These are phyloP conservation scores for Buphagus erythrorhynchus DNA, from an alignment of 2,797 vertebrate genomes.

Conservation along the genomic window DNA sequence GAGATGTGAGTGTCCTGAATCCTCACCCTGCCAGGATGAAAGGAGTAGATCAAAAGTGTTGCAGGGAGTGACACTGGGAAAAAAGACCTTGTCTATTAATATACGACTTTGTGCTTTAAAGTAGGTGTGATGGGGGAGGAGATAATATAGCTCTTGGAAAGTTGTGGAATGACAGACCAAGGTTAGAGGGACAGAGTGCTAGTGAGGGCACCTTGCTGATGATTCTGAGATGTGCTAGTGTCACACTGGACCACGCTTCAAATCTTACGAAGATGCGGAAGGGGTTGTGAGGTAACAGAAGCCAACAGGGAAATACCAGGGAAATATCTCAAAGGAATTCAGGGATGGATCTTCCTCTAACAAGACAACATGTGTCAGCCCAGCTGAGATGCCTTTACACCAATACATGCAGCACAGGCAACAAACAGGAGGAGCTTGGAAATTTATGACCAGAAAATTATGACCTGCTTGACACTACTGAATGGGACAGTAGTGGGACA, in stretches of 20 bases:
- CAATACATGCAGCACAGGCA: not conserved
- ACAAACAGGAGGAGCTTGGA: not conserved
- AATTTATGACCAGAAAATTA: not conserved
- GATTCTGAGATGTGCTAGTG: not conserved
- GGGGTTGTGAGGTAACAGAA: not conserved
- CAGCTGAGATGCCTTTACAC: not conserved
- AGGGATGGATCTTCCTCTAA: not conserved
- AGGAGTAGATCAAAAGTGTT: not conserved
- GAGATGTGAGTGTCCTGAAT: not conserved
- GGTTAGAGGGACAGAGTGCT: not conserved
- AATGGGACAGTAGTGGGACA: no score
- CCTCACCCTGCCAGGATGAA: not conserved
- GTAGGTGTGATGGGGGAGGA: not conserved
- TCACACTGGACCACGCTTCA: fast-evolving
- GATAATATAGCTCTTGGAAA: not conserved
- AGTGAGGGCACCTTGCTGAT: fast-evolving
- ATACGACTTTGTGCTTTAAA: no score
- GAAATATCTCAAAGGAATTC: not conserved
- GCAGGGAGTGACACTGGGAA: fast-evolving
- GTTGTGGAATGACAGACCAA: not conserved
- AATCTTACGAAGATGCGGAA: not conserved
- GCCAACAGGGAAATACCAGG: not conserved
- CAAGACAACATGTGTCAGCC: not conserved
- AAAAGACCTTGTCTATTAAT: not conserved
- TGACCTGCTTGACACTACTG: not conserved